Conservation (phyloP, 2,888 invertebrate species). For the Drosophila rubida region DNA sequence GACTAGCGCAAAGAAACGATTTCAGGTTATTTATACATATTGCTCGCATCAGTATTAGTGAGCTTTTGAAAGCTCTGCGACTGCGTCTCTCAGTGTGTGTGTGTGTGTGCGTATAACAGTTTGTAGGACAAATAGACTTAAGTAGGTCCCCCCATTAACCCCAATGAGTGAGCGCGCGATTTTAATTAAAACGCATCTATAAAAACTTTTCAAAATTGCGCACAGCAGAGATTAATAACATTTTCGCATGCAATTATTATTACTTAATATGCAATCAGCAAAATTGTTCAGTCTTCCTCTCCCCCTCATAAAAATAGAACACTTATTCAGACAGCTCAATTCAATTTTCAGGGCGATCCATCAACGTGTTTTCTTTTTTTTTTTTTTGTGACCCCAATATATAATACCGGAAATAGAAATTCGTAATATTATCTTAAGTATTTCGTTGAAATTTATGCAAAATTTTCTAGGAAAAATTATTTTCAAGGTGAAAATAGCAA, state of each 20-base stretch:
- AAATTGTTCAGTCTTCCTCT: not conserved
- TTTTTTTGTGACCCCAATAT: not conserved
- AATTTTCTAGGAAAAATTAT: too few species aligned
- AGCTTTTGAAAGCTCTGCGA: slow-evolving; percentile 30
- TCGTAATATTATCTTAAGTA: not conserved
- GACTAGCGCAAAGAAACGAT: slow-evolving; percentile 3
- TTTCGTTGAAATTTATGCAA: not conserved
- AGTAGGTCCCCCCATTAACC: not conserved
- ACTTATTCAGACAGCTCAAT: not conserved
- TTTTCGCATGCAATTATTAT: not conserved
- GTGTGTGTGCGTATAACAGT: slow-evolving; percentile 4
- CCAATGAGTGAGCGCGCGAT: not conserved
- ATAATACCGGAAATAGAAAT: slow-evolving; percentile 1
- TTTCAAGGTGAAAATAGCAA: too few species aligned
- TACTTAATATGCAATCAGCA: slow-evolving; percentile 1
- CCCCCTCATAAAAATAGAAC: not conserved
- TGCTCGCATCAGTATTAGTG: slow-evolving; percentile 20
- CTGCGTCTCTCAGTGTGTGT: not conserved
- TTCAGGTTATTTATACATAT: slow-evolving; percentile 1
- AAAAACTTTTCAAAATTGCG: slow-evolving; percentile 8
- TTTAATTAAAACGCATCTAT: not conserved
- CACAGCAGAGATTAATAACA: slow-evolving; percentile 11
- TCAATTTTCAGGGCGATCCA: slow-evolving; percentile 1
- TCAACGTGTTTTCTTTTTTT: not conserved
- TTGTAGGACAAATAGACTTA: not conserved